Base-by-base conservation (phyloP, 2,888 invertebrate genomes). In the Blastobasis adustella region DNA sequence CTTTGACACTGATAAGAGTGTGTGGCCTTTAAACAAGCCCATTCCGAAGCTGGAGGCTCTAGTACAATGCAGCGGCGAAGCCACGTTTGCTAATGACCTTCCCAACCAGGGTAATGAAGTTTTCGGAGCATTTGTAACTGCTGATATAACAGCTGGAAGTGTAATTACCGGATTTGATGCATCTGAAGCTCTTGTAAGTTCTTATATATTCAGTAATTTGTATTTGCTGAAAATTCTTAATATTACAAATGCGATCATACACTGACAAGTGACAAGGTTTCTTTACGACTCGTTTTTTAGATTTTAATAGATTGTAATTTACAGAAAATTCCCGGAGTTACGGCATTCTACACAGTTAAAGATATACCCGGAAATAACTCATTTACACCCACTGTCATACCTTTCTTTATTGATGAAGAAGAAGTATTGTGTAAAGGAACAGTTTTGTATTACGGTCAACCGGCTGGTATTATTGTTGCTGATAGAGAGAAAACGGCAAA, bases 381-480 rank as follows among this genome's bases (percentile, higher is more conserved):
- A 45, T 62, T 63, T 40, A 49, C 55, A 8, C 48, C 57, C n/a
- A 6, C 53, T 37, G 54, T 54, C 6, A 23, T 54, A 5, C 55
- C 56, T 7, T 39, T 51, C 5, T 49, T 59, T 9, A 38, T 53
- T 36, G 56, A 54, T 3, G 45, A 51, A 23, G 86, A 88, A 62
- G 80, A 85, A 64, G 62, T 86, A 38, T 75, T 89, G 56, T 88
- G 86, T 58, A 77, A 76, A 54, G 86, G 80, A 3, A 70, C 78
- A 52, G 56, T 93, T 0, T 60, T 76, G 47, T 93, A 87, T 67
- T 89, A 91, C 51, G 90, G 92, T 0, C 94, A 95, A 68, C 90
- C 93, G 0, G 72, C 93, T 6, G 95, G 93, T 0, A 71, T 95
- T n/a, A 84, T 95, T 6, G 89, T 93, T 0, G 94, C 94, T 4